Evolutionary conservation across 2,888 invertebrate genomes (phyloP).

Genomic region (Drosophila pegasa): DNA sequence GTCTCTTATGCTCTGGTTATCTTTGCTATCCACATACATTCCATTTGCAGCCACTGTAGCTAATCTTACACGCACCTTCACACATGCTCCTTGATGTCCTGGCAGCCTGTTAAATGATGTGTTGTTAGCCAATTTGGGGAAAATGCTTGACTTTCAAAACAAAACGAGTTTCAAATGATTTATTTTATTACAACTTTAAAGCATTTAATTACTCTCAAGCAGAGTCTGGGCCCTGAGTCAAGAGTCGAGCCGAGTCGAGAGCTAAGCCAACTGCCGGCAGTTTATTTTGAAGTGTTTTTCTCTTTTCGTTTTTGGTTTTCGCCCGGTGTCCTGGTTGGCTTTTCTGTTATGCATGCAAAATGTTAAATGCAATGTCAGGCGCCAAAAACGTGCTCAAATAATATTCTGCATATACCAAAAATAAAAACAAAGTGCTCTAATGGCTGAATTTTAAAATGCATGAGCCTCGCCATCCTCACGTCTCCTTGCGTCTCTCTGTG

Average conservation of each 20-base stretch:
- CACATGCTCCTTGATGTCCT: conserved; percentile 9
- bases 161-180: conserved; percentile 41
- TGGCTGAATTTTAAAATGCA: conserved; percentile 77
- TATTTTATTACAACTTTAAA: conserved; percentile 37
- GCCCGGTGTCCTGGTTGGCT: conserved; percentile 17
- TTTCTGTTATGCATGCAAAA: conserved; percentile 58
- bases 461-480: conserved; percentile 41
- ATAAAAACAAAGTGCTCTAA: conserved; percentile 66
- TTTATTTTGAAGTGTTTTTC: conserved; percentile 30
- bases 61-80: conserved; percentile 4
- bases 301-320: neutral
- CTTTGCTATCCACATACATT: conserved; percentile 24
- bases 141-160: conserved; percentile 21
- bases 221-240: neutral
- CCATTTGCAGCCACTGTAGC: conserved; percentile 52
- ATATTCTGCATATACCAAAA: conserved; percentile 75
- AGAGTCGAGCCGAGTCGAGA: neutral
- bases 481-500: conserved; percentile 16
- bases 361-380: conserved; percentile 73
- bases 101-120: conserved; percentile 60
- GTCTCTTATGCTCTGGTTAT: neutral
- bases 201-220: conserved; percentile 62
- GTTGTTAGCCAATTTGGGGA: conserved; percentile 65
- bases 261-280: conserved; percentile 23
- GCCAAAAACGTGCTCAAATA: conserved; percentile 63